Evolutionary conservation across 2,888 invertebrate genomes (phyloP).

Genomic region (Synergus laeviventris): DNA sequence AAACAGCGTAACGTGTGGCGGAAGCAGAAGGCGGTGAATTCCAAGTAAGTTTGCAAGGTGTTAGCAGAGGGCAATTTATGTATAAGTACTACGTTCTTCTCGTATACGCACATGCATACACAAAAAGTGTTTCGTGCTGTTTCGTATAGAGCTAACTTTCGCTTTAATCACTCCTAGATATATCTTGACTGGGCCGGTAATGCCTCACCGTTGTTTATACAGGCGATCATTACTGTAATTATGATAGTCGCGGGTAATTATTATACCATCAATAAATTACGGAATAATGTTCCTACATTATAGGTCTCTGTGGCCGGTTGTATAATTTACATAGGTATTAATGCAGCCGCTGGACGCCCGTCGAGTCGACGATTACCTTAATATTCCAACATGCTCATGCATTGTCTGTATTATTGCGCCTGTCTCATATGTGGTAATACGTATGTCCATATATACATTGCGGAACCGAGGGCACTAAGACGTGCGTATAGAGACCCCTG

Average conservation of each 20-base stretch:
- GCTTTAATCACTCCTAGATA: conserved; percentile 56
- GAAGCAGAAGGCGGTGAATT: conserved; percentile 43
- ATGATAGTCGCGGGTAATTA: conserved; percentile 60
- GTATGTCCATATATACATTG: conserved; percentile 32
- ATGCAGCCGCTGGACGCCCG: conserved; percentile 56
- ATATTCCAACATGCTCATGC: conserved; percentile 51
- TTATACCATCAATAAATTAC: conserved; percentile 62
- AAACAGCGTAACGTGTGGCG: conserved; percentile 41
- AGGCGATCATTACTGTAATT: conserved; percentile 62
- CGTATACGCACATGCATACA: not conserved
- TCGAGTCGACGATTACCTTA: conserved; percentile 56
- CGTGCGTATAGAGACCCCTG: not conserved
- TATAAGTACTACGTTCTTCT: conserved; percentile 46
- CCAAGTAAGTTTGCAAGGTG: conserved; percentile 51
- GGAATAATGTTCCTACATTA: conserved; percentile 60
- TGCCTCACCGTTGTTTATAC: conserved; percentile 56
- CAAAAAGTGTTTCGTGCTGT: conserved; percentile 2
- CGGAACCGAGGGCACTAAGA: conserved; percentile 39
- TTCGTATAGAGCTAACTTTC: conserved; percentile 49
- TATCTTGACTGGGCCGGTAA: conserved; percentile 47
- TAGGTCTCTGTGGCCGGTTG: conserved; percentile 55
- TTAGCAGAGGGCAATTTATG: conserved; percentile 52
- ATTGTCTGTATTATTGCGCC: conserved; percentile 56
- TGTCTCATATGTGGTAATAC: conserved; percentile 44
- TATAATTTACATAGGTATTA: conserved; percentile 61